Evolutionary conservation across 2,797 vertebrate species (phyloP).

Genomic region (Pseudochirops cupreus): DNA sequence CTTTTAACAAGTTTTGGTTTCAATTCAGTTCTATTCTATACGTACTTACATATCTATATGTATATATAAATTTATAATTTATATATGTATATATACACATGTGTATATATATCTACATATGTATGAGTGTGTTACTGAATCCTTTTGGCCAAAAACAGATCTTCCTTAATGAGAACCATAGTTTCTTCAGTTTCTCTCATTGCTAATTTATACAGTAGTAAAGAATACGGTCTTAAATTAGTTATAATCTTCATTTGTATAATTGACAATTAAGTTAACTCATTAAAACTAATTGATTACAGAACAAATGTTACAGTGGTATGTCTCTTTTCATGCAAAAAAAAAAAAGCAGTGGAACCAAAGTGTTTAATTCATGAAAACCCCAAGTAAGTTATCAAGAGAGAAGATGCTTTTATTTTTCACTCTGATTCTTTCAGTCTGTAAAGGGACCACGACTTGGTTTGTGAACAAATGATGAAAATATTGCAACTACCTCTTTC

Average conservation of each 20-base stretch:
- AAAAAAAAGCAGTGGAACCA: conserved; percentile 68
- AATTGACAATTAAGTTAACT: conserved; percentile 86
- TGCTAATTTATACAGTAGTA: conserved; percentile 87
- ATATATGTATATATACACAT: conserved; percentile 41
- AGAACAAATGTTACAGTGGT: conserved; percentile 77
- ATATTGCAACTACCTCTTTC: background rate
- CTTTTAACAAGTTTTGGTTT: conserved; percentile 83
- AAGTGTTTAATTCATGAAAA: conserved; percentile 65
- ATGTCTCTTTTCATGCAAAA: conserved; percentile 75
- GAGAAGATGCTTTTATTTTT: background rate
- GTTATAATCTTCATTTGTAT: conserved; percentile 86
- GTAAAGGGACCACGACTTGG: background rate
- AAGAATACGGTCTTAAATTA: conserved; percentile 85
- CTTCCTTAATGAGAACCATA: conserved; percentile 87
- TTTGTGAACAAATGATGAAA: conserved; percentile 40
- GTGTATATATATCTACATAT: too few relatives aligned
- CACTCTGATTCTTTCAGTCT: conserved; percentile 9
- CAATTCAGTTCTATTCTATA: conserved; percentile 75
- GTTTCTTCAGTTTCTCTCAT: conserved; percentile 77
- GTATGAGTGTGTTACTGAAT: conserved; percentile 74
- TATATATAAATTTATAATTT: background rate
- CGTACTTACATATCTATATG: conserved; percentile 21
- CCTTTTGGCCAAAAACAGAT: conserved; percentile 81
- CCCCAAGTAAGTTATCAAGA: conserved; percentile 51
- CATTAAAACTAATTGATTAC: conserved; percentile 84